These are phyloP conservation scores for Bombylius discolor DNA, from an alignment of 2,888 invertebrate genomes.

Conservation along the genomic window DNA sequence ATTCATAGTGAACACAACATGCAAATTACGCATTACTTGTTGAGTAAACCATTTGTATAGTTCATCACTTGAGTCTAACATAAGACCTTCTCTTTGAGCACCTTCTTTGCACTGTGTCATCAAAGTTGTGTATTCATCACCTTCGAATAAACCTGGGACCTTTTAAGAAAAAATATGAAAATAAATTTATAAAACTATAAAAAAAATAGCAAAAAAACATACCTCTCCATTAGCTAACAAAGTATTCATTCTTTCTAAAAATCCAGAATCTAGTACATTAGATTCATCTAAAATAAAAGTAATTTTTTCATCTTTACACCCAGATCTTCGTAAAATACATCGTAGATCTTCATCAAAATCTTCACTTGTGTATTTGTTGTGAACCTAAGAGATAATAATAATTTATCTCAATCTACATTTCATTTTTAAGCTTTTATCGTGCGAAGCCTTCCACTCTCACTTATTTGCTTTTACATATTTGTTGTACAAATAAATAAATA, in stretches of 20 bases:
- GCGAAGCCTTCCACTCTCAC: no score
- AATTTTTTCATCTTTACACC: conserved; percentile 95
- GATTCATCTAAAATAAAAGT: conserved; percentile 99
- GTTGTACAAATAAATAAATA: background rate
- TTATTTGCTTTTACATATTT: no score
- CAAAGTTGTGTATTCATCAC: conserved; percentile 95
- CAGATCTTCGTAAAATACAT: conserved; percentile 69
- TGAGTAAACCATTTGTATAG: conserved; percentile 99
- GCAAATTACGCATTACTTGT: conserved; percentile 96
- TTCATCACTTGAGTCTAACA: conserved; percentile 97
- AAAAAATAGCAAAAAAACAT: background rate
- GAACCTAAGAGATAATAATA: conserved; percentile 46
- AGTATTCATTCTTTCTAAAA: conserved; percentile 98
- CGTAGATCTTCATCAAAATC: conserved; percentile 99
- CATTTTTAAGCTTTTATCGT: no score
- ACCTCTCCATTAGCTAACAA: conserved; percentile 93
- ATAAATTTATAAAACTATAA: background rate
- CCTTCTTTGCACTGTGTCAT: conserved; percentile 99
- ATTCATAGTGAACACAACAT: conserved; percentile 99
- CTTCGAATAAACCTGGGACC: conserved; percentile 85
- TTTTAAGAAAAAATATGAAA: conserved; percentile 21
- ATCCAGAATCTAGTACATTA: conserved; percentile 95
- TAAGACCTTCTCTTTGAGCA: conserved; percentile 91
- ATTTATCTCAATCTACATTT: no score
- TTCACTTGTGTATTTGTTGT: conserved; percentile 96